Base-by-base conservation (phyloP, 2,113 vertebrate species). In the Capreolus pygargus region DNA sequence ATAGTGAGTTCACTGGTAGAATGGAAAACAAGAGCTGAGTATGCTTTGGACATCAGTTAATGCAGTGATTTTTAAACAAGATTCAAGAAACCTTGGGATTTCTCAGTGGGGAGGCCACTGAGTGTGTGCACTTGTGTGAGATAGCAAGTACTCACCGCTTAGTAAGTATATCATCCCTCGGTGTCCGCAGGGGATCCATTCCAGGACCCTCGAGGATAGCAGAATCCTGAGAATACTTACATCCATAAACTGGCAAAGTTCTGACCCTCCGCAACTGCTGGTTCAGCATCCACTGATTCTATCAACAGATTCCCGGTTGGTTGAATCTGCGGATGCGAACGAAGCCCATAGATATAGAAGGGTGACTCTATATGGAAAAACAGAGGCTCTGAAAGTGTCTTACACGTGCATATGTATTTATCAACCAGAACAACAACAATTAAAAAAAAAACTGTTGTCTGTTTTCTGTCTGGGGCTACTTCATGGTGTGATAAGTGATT, bases 21-120 rank as follows among this genome's bases (percentile, higher is more conserved):
- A n/a, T 43, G 45, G 78, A 86, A 96, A 89, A 85, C n/a, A 28
- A 33, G 33, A 91, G 33, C 30, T 55, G 25, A 57, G 36, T 52
- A 14, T 21, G 21, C n/a, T 30, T 95, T 64, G 55, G 52, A 96
- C 67, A 92, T 36, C 17, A 39, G 64, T 83, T 58, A 82, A 19
- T 87, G 36, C 15, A 45, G 13, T 76, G n/a, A 82, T 85, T 97
- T 89, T 67, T 78, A 86, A 97, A 67, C 17, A 58, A 33, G 43
- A 7, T 86, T 91, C 36, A 70, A 89, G 52, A 28, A 81, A 15
- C 15, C 78, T 82, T 58, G 57, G 15, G 58, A 90, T 74, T 67
- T 28, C 15, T 81, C 50, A 4, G 14, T n/a, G 13, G 25, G 43
- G 84, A 43, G 45, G 45, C 54, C 10, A 28, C 27, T 39, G 54